Evolutionary conservation across 2,113 vertebrate genomes (phyloP).

Genomic region (Bujurquina vittata): DNA sequence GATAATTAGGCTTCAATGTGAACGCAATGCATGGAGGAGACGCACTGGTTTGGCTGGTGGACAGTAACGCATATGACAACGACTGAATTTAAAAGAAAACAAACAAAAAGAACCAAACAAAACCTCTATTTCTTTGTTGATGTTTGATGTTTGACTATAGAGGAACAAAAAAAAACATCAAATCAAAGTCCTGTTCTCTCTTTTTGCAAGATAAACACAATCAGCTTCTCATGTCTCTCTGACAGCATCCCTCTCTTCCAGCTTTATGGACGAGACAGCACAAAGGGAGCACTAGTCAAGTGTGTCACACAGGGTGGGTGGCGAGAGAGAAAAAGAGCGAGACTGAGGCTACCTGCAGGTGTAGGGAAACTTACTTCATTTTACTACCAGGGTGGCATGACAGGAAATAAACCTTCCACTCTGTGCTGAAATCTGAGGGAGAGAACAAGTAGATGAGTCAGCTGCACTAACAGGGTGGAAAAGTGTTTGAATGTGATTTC

Average conservation of each 20-base stretch:
- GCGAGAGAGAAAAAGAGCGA: not conserved
- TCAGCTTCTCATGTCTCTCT: constrained; percentile 45
- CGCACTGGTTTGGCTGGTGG: not conserved
- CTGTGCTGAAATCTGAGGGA: constrained; percentile 27
- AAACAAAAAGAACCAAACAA: not conserved
- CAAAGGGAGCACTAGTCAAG: constrained; percentile 52
- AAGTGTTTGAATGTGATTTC: constrained; percentile 32
- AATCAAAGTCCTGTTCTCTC: constrained; percentile 45
- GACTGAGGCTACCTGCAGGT: constrained; percentile 18
- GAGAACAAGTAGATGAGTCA: constrained; percentile 48
- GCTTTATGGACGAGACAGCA: constrained; percentile 35
- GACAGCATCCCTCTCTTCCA: constrained; percentile 42
- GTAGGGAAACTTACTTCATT: constrained; percentile 44
- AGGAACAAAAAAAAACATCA: constrained; percentile 37
- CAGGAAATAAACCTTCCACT: constrained; percentile 58
- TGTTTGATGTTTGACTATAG: constrained; percentile 22
- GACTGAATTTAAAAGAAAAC: constrained; percentile 9
- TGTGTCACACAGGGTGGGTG: constrained; percentile 40
- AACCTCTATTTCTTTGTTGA: not conserved
- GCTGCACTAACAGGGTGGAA: constrained; percentile 35
- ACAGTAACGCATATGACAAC: not conserved
- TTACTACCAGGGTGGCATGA: constrained; percentile 49
- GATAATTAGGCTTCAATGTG: constrained; percentile 9
- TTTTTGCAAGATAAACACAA: constrained; percentile 61
- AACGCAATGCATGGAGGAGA: constrained; percentile 18